Percentiles rank a stretch among this genome's conserved stretches.
These are phyloP conservation scores for Merodon equestris DNA, from an alignment of 2,888 invertebrate genomes.

Conservation along the genomic window DNA sequence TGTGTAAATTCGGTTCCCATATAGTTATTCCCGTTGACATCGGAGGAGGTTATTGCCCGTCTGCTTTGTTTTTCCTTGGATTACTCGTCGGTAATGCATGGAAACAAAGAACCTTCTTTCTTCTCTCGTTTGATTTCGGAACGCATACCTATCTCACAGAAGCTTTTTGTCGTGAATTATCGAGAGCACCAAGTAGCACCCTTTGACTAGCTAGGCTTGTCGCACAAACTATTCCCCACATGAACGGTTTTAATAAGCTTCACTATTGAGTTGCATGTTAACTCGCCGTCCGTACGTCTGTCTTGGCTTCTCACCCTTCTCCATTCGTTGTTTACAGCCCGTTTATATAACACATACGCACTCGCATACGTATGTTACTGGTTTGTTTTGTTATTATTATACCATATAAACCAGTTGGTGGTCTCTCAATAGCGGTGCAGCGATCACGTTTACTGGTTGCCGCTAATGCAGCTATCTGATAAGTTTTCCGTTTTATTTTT, in stretches of 20 bases:
- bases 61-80: neutral
- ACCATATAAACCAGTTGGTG: conserved; percentile 60
- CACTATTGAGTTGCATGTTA: conserved; percentile 36
- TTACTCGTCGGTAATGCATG: neutral
- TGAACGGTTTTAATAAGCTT: no score
- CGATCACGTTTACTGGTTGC: conserved; percentile 51
- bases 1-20: no score
- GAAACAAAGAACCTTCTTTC: neutral
- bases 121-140: conserved; percentile 42
- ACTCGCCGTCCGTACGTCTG: neutral
- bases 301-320: neutral
- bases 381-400: conserved; percentile 40
- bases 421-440: conserved; percentile 46
- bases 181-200: no score
- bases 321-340: conserved; percentile 24
- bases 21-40: neutral
- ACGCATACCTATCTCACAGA: no score
- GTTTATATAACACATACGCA: no score
- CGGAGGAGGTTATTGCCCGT: no score
- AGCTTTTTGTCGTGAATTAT: no score
- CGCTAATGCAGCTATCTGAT: no score
- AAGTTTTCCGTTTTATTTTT: no score
- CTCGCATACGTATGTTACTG: conserved; percentile 7
- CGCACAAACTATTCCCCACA: no score
- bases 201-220: no score